A percentile compares a stretch with the other conserved stretches of the same genome.
These are phyloP conservation scores for Trisateles emortualis DNA, from an alignment of 2,888 invertebrate genomes.

Conservation along the genomic window DNA sequence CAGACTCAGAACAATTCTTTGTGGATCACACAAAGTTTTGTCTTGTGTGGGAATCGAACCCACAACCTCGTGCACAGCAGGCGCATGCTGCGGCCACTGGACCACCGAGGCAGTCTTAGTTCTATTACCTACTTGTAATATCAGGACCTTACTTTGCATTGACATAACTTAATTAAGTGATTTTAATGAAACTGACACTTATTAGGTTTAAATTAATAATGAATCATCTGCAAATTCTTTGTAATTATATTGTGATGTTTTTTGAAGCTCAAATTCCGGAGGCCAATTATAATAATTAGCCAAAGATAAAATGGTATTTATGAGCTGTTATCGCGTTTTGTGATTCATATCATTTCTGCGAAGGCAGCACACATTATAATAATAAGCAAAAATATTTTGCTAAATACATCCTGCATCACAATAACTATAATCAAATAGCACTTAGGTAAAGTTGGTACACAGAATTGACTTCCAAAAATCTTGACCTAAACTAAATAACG, in stretches of 20 bases:
- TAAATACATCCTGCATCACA: slow-evolving; percentile 36
- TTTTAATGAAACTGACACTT: too few species aligned
- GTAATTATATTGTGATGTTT: neutral
- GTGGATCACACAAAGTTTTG: too few species aligned
- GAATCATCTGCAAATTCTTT: neutral
- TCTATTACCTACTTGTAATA: too few species aligned
- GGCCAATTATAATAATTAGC: slow-evolving; percentile 37
- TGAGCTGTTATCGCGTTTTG: slow-evolving; percentile 26
- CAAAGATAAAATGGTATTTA: slow-evolving; percentile 30
- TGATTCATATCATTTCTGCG: slow-evolving; percentile 46
- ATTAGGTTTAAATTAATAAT: too few species aligned
- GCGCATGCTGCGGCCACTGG: too few species aligned
- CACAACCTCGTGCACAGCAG: too few species aligned
- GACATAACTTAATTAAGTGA: too few species aligned
- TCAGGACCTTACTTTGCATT: too few species aligned
- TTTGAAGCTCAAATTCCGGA: slow-evolving; percentile 7
- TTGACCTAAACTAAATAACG: slow-evolving; percentile 26
- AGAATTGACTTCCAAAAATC: slow-evolving; percentile 23
- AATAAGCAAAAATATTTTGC: slow-evolving; percentile 37
- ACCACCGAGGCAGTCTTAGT: too few species aligned
- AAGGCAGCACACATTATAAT: slow-evolving; percentile 35
- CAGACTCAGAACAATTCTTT: too few species aligned
- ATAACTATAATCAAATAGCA: slow-evolving; percentile 46
- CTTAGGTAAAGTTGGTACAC: slow-evolving; percentile 36
- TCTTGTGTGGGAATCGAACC: too few species aligned